These are phyloP conservation scores for Strigamia maritima DNA, from an alignment of 2,888 invertebrate genomes.

Conservation along the genomic window DNA sequence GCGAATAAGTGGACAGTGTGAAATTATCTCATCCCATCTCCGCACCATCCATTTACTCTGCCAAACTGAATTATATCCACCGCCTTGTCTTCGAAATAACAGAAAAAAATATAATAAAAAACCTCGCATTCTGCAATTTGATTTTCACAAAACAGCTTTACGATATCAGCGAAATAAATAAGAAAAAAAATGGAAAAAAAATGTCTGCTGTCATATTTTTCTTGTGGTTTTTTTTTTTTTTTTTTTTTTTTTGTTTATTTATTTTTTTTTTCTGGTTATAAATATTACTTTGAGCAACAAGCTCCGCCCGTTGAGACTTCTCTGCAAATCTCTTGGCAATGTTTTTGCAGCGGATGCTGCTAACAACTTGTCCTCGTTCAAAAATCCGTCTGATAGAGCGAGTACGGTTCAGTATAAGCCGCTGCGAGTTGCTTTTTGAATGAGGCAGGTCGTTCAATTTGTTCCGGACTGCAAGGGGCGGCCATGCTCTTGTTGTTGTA, in stretches of 20 bases:
- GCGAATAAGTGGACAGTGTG: constrained; percentile 20
- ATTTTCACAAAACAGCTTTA: constrained; percentile 1
- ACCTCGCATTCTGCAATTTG: background rate
- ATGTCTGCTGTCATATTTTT: background rate
- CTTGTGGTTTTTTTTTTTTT: background rate
- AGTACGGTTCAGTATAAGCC: constrained; percentile 21
- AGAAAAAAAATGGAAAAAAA: background rate
- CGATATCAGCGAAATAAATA: background rate
- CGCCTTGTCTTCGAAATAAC: background rate
- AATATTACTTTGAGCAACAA: constrained; percentile 8
- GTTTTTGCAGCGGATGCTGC: constrained; percentile 18
- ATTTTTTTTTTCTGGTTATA: background rate
- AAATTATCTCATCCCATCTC: background rate
- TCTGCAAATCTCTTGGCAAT: constrained; percentile 12
- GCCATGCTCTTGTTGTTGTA: background rate
- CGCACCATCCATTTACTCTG: background rate
- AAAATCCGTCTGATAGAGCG: constrained; percentile 8
- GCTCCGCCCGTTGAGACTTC: constrained; percentile 16
- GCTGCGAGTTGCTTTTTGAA: constrained; percentile 10
- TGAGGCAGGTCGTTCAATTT: constrained; percentile 20
- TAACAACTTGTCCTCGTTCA: constrained; percentile 9
- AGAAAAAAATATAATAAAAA: background rate
- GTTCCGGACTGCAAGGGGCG: constrained; percentile 18
- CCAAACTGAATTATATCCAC: constrained; percentile 15
- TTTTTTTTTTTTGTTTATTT: background rate